Conservation (phyloP, 2,797 vertebrate species). For the Avahi laniger region DNA sequence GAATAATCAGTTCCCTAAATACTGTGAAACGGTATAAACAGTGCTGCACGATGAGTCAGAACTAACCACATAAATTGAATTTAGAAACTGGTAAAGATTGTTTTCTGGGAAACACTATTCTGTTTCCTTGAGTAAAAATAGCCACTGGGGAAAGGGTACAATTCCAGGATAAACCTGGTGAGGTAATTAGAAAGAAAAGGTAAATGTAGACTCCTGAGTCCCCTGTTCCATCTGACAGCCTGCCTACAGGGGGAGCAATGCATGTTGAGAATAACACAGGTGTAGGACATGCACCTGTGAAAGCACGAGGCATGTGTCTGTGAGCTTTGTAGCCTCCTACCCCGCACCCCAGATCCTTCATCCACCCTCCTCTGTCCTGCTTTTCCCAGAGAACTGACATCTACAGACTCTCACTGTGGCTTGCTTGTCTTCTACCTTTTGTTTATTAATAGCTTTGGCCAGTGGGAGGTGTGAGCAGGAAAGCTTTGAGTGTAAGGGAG, state of each 20-base stretch:
- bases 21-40: not conserved
- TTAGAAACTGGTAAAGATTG: constrained; percentile 42
- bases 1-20: constrained; percentile 23
- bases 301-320: not conserved
- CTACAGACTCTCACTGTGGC: too few relatives aligned
- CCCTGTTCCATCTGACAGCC: not conserved
- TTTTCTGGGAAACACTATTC: constrained; percentile 43
- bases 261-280: not conserved
- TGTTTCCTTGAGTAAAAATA: constrained; percentile 58
- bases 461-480: not conserved
- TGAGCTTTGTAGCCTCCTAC: rapidly evolving
- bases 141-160: not conserved
- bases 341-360: rapidly evolving
- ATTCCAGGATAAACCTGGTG: constrained; percentile 9
- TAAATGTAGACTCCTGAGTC: not conserved
- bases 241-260: rapidly evolving
- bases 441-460: not conserved
- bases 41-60: not conserved
- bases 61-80: not conserved
- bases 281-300: rapidly evolving
- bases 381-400: not conserved
- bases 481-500: not conserved
- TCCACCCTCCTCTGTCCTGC: not conserved
- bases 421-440: not conserved
- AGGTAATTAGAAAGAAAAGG: not conserved